Percentiles rank a stretch among this genome's conserved stretches.
Conservation (phyloP, 2,888 invertebrate genomes). For the Amaurobius ferox region DNA sequence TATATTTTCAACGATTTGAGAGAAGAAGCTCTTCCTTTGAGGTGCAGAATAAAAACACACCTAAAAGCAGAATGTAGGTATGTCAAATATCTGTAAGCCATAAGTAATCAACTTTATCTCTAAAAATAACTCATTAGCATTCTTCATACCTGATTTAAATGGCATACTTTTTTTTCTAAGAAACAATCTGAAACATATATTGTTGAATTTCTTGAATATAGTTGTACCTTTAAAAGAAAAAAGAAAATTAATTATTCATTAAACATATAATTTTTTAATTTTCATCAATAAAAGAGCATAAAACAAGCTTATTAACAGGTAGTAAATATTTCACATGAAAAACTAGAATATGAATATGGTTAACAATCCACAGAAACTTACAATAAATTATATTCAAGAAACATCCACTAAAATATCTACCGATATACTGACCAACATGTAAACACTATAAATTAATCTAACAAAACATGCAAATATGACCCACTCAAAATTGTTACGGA, state of each 20-base stretch:
- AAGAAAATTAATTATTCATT: not conserved
- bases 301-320: too few relatives aligned
- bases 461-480: too few relatives aligned
- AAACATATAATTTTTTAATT: not conserved
- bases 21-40: conserved; percentile 82
- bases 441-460: too few relatives aligned
- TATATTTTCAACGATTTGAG: conserved; percentile 92
- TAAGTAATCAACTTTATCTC: not conserved
- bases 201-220: not conserved
- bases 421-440: too few relatives aligned
- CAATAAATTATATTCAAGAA: too few relatives aligned
- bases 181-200: not conserved
- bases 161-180: not conserved
- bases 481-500: too few relatives aligned
- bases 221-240: conserved; percentile 20
- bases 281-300: too few relatives aligned
- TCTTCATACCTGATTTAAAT: not conserved
- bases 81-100: too few relatives aligned
- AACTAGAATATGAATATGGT: too few relatives aligned
- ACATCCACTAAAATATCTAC: too few relatives aligned
- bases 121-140: not conserved
- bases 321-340: too few relatives aligned
- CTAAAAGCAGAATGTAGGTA: conserved; percentile 7
- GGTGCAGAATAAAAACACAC: conserved; percentile 45
- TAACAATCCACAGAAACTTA: too few relatives aligned